These are phyloP conservation scores for Dreissena polymorpha DNA, from an alignment of 1,140 invertebrate species.

Conservation along the genomic window DNA sequence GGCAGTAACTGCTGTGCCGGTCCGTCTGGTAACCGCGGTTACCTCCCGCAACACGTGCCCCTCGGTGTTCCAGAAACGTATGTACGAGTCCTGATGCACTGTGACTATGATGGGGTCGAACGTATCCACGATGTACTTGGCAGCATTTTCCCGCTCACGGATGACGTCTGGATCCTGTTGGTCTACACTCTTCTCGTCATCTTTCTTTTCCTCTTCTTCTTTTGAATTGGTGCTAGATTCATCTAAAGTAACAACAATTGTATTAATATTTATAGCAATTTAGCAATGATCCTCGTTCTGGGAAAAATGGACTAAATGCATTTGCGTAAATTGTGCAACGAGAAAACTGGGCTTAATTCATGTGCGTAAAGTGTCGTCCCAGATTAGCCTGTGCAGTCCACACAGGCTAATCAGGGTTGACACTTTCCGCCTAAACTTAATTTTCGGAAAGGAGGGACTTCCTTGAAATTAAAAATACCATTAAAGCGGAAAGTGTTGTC, in stretches of 20 bases:
- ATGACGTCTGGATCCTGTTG: constrained; percentile 49
- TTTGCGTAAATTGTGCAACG: too few relatives aligned
- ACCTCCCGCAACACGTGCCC: constrained; percentile 73
- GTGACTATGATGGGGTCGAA: constrained; percentile 74
- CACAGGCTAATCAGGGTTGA: too few relatives aligned
- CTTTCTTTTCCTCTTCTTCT: constrained; percentile 54
- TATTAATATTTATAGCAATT: neutral
- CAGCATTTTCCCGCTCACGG: constrained; percentile 60
- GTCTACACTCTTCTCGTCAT: constrained; percentile 54
- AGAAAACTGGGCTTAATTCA: too few relatives aligned
- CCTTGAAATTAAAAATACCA: too few relatives aligned
- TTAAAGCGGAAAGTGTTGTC: too few relatives aligned
- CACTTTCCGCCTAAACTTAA: too few relatives aligned
- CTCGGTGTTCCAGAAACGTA: constrained; percentile 75
- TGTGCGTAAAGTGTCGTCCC: too few relatives aligned
- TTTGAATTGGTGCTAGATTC: constrained; percentile 16
- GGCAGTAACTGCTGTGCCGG: constrained; percentile 71
- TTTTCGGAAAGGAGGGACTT: too few relatives aligned
- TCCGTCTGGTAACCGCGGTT: constrained; percentile 68
- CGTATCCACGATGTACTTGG: constrained; percentile 70
- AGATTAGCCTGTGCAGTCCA: too few relatives aligned
- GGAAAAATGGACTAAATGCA: too few relatives aligned
- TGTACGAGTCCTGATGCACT: constrained; percentile 74
- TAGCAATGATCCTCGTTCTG: too few relatives aligned
- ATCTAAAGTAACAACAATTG: neutral